Percentiles rank a stretch among this genome's conserved stretches.
Conservation (phyloP, 2,888 invertebrate genomes). For the Liposcelis brunnea region DNA sequence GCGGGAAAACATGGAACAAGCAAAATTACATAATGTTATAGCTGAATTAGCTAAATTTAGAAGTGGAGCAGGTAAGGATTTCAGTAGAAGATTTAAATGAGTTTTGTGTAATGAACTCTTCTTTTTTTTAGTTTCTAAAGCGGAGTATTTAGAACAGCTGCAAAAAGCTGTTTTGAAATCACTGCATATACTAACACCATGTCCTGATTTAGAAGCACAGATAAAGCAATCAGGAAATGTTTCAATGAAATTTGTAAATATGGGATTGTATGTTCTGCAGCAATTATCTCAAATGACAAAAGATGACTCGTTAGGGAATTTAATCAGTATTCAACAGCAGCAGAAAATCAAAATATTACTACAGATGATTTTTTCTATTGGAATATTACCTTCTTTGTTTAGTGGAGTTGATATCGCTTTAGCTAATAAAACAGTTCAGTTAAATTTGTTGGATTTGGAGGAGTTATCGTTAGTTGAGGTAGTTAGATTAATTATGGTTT, state of each 20-base stretch:
- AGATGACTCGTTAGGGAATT: conserved; percentile 5
- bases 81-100: too few species aligned
- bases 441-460: conserved; percentile 16
- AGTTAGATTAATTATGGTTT: conserved; percentile 21
- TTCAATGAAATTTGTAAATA: neutral
- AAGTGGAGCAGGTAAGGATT: too few species aligned
- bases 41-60: too few species aligned
- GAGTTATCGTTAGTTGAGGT: conserved; percentile 29
- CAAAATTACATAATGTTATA: too few species aligned
- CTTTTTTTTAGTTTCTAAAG: too few species aligned
- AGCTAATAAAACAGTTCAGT: neutral
- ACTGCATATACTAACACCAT: too few species aligned
- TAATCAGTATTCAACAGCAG: conserved; percentile 47
- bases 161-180: too few species aligned
- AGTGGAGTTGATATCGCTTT: conserved; percentile 41
- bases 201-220: too few species aligned
- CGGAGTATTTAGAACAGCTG: too few species aligned
- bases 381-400: conserved; percentile 45
- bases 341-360: conserved; percentile 41
- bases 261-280: neutral
- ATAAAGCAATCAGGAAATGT: neutral
- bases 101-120: too few species aligned
- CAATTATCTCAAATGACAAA: neutral
- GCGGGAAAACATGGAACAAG: too few species aligned
- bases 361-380: conserved; percentile 44